Base-by-base conservation (phyloP, 2,797 vertebrate genomes). In the Agapornis canus region DNA sequence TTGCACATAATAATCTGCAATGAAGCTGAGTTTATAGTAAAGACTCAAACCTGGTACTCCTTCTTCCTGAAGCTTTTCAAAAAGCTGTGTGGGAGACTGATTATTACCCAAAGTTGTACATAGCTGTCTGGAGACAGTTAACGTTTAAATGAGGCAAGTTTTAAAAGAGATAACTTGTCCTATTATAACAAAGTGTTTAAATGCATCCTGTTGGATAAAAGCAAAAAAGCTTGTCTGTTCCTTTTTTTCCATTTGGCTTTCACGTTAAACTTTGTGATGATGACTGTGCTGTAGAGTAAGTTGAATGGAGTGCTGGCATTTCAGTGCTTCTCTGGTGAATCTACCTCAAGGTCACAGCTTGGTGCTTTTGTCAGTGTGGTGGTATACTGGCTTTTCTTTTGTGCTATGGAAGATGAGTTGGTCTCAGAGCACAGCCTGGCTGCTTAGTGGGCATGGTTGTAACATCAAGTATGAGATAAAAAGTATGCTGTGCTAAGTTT, bases 201-300 rank as follows among this genome's bases (percentile, higher is more conserved):
- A 47, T 12, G 1, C n/a, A 52, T 80, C 57, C 49, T 48, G 6
- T 72, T 76, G 26, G 66, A 63, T n/a, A 79, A 66, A 57, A 43
- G 22, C 27, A 48, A 39, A 73, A 68, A 69, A 86, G 31, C 39
- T 82, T 26, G 8, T 39, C 39, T 59, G n/a, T 54, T 78, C 15
- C 39, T 59, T 61, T 47, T n/a, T 87, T 93, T 52, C 43, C 63
- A 1, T 60, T 75, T 70, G 47, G 15, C 31, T 77, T 82, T 84
- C 13, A 4, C 0, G 0, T 59, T 37, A 11, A 37, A 27, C 63
- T 79, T 72, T 43, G 27, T 57, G 49, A 5, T 0, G 3, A 16
- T 13, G 61, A 13, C 27, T 0, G 1, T 43, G 27, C 54, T 63
- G 19, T 23, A 35, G 40, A 57, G 13, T 0, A 6, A 60, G 8